phyloP scores from a whole-genome alignment of 37 sponge, comb jelly and placozoan species.

The Chondrosia reniformis region DNA sequence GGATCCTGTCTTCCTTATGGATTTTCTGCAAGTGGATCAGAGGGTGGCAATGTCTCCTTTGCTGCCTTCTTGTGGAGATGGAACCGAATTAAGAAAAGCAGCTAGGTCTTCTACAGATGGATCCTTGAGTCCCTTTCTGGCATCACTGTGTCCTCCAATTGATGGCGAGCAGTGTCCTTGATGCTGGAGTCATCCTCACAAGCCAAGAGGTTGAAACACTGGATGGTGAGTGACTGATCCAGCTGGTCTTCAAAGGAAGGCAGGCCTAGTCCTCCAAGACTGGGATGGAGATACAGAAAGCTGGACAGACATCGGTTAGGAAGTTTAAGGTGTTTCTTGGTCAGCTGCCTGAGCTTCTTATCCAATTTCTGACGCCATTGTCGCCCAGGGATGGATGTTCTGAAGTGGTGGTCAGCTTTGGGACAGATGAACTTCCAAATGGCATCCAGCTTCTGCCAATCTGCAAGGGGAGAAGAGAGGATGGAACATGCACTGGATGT shows the following conservation, averaged over 20 bases:
- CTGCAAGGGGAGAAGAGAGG: neutral
- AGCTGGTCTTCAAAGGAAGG: slow-evolving; percentile 21
- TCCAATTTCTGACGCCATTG: slow-evolving; percentile 22
- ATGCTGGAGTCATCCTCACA: neutral
- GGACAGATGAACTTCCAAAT: slow-evolving; percentile 32
- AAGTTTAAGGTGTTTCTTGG: neutral
- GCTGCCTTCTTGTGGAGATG: neutral
- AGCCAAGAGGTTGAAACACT: neutral
- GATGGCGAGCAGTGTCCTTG: neutral
- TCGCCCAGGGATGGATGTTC: neutral
- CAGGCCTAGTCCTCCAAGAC: slow-evolving; percentile 37
- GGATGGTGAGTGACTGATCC: neutral
- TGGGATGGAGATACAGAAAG: neutral
- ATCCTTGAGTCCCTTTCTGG: neutral
- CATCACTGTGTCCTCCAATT: neutral
- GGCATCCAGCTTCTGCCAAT: slow-evolving; percentile 64
- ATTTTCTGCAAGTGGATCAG: neutral
- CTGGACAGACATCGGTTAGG: neutral
- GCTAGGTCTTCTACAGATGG: neutral
- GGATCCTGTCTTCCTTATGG: neutral
- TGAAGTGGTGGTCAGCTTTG: neutral
- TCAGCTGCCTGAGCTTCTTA: neutral
- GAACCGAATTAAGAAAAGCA: neutral
- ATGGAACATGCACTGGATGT: neutral
- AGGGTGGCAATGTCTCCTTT: neutral